These are phyloP conservation scores for Notarius quadriscutis DNA, from an alignment of 2,113 vertebrate genomes.

Conservation along the genomic window DNA sequence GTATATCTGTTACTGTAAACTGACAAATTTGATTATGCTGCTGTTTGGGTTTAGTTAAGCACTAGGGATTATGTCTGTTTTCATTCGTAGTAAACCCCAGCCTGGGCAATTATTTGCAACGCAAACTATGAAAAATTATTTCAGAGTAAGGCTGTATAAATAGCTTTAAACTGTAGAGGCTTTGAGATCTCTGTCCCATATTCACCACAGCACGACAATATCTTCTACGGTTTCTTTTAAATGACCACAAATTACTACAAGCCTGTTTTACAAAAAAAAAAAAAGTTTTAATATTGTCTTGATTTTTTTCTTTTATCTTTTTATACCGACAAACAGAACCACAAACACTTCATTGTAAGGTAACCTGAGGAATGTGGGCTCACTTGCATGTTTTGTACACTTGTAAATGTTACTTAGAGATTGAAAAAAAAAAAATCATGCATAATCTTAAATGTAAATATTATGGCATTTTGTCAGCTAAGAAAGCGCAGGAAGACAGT, in stretches of 20 bases:
- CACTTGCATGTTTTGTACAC: conserved; percentile 68
- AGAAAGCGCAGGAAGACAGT: neutral
- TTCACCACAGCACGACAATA: neutral
- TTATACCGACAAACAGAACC: conserved; percentile 30
- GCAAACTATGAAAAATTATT: neutral
- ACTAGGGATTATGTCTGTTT: neutral
- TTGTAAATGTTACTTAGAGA: conserved; percentile 65
- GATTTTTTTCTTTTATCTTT: conserved; percentile 33
- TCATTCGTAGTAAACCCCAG: neutral
- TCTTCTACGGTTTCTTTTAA: neutral
- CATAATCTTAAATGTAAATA: conserved; percentile 57
- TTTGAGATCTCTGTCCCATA: neutral
- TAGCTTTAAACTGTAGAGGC: neutral
- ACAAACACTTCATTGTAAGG: conserved; percentile 46
- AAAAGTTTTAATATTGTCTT: conserved; percentile 34
- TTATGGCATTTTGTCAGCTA: neutral
- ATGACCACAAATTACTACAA: neutral
- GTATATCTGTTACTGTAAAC: conserved; percentile 15
- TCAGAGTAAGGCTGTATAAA: conserved; percentile 19
- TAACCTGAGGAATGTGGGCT: conserved; percentile 55
- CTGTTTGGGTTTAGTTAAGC: conserved; percentile 30
- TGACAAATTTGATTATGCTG: conserved; percentile 15
- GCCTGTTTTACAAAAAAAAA: conserved; percentile 47
- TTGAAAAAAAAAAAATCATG: conserved; percentile 46
- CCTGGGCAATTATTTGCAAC: neutral